Base-by-base conservation (phyloP, 2,888 invertebrate species). In the Trichopria drosophilae region DNA sequence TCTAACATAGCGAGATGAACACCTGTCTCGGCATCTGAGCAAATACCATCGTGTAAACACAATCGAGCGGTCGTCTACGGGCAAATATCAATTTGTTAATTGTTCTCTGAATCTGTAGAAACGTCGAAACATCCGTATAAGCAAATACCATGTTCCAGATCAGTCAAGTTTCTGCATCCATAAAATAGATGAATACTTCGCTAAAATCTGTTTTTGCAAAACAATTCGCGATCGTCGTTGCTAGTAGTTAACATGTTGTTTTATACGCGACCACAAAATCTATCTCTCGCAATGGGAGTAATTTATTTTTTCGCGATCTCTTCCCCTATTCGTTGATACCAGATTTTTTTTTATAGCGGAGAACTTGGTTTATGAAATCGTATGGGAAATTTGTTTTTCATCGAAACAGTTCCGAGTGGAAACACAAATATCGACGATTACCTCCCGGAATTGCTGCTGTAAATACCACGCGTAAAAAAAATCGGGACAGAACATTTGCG, bases 21-120 rank as follows among this genome's bases (percentile, higher is more conserved):
- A 54, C 53, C 50, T 46, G 53, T 42, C 52, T 51, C 48, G 47
- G 39, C 36, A 51, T 46, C 53, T 42, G 54, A 45, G 61, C 59
- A 56, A 62, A 63, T 57, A 60, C 47, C n/a, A 53, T 48, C 28
- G 57, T 53, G 50, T 47, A 28, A 41, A 56, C 43, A 39, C 53
- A 55, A 55, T 55, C 62, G 54, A 58, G 42, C 41, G 42, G 18
- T 16, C 3, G 53, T 56, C 61, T 52, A 58, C 59, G 59, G 59
- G 62, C 65, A 65, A 66, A 69, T 61, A 55, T 61, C 58, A 61
- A 58, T 58, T 69, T 68, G 71, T 68, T 68, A 70, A 68, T 69
- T 68, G 68, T 63, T 65, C 66, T 61, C 69, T 70, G 69, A 70
- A 71, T 67, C 67, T 66, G 62, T 63, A 66, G 61, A 68, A 59